Conservation (phyloP, 53 echinoderm and acorn worm species). For the Antedon mediterranea region DNA sequence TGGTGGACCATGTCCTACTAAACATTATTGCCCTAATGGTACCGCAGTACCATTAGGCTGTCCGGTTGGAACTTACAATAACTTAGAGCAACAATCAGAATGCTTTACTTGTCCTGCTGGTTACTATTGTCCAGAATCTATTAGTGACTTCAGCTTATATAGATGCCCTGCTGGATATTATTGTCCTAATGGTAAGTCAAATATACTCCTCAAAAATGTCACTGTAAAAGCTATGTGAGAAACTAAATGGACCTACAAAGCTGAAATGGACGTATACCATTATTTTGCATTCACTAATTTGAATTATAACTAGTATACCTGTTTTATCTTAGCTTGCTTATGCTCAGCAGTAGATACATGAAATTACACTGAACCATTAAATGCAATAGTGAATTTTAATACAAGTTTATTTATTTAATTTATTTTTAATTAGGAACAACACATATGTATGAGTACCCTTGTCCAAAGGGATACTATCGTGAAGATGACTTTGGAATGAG, state of each 20-base stretch:
- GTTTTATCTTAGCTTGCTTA: too few relatives aligned
- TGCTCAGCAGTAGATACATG: too few relatives aligned
- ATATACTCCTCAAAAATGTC: not conserved
- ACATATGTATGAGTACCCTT: constrained; percentile 59
- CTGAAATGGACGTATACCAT: too few relatives aligned
- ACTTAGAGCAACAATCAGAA: constrained; percentile 57
- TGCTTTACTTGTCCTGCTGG: constrained; percentile 61
- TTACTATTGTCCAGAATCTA: constrained; percentile 65
- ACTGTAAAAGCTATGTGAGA: too few relatives aligned
- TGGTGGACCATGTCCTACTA: constrained; percentile 77
- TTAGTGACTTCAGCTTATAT: constrained; percentile 27
- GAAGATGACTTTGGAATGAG: constrained; percentile 22
- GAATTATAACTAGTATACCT: too few relatives aligned
- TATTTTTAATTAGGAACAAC: constrained; percentile 79
- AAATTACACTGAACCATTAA: too few relatives aligned
- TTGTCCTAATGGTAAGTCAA: constrained; percentile 75
- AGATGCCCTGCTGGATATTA: constrained; percentile 78
- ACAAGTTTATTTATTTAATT: too few relatives aligned
- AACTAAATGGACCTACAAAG: too few relatives aligned
- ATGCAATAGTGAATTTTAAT: too few relatives aligned
- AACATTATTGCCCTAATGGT: constrained; percentile 54
- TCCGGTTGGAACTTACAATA: constrained; percentile 67
- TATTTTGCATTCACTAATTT: too few relatives aligned
- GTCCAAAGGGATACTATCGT: constrained; percentile 78
- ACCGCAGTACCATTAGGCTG: constrained; percentile 67